Evolutionary conservation across 1,140 invertebrate species (phyloP).

Genomic region (Drosophila jambulina): DNA sequence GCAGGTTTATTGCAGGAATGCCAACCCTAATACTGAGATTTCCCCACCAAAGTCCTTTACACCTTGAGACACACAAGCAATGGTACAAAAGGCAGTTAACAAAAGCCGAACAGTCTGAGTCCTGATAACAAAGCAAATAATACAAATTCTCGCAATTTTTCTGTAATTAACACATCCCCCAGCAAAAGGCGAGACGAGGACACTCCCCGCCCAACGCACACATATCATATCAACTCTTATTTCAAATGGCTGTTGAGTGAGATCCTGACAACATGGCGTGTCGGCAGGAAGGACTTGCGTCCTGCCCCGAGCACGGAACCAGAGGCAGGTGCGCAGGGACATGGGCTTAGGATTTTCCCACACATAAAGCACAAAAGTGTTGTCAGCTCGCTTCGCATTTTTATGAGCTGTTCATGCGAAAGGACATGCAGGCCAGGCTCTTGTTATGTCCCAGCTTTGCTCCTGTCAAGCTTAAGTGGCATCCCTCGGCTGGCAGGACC

Average conservation of each 20-base stretch:
- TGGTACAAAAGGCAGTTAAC: slow-evolving; percentile 34
- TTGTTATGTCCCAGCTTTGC: slow-evolving; percentile 46
- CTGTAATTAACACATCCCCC: slow-evolving; percentile 79
- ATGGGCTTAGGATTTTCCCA: slow-evolving; percentile 40
- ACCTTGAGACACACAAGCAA: slow-evolving; percentile 25
- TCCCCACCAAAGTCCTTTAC: slow-evolving; percentile 5
- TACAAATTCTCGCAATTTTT: slow-evolving; percentile 81
- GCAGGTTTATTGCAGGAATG: slow-evolving; percentile 18
- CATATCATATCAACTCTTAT: slow-evolving; percentile 46
- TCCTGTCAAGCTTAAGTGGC: slow-evolving; percentile 74
- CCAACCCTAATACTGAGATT: slow-evolving; percentile 33
- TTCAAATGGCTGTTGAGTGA: slow-evolving; percentile 60
- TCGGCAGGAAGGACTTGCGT: slow-evolving; percentile 9
- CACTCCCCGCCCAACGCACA: slow-evolving; percentile 12
- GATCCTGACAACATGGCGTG: slow-evolving; percentile 67
- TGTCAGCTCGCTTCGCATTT: slow-evolving; percentile 71
- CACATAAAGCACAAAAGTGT: slow-evolving; percentile 71
- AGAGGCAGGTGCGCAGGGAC: slow-evolving; percentile 28
- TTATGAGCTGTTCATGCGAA: slow-evolving; percentile 70
- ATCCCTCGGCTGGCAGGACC: slow-evolving; percentile 38
- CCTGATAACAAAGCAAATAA: slow-evolving; percentile 81
- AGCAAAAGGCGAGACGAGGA: slow-evolving; percentile 40
- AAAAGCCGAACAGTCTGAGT: slow-evolving; percentile 53
- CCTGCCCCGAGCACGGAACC: slow-evolving; percentile 62
- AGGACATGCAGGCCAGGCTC: slow-evolving; percentile 66